Evolutionary conservation across 2,888 invertebrate species (phyloP).

Genomic region (Rhingia campestris): DNA sequence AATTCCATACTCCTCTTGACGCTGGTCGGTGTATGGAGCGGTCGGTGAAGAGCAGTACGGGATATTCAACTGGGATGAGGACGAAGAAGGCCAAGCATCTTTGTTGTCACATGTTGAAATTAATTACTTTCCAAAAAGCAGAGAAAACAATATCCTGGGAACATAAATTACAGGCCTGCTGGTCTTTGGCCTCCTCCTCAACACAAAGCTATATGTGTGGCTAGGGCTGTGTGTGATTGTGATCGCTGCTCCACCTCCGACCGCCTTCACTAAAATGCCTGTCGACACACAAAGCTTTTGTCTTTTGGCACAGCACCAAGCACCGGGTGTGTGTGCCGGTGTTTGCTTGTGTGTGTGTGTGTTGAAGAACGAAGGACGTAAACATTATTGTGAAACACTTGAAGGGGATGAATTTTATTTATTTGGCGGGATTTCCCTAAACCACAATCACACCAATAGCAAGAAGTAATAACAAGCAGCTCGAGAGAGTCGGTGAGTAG

Average conservation of each 20-base stretch:
- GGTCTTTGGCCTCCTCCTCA: slow-evolving; percentile 64
- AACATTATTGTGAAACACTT: slow-evolving; percentile 72
- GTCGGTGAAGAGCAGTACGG: not conserved
- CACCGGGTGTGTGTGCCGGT: slow-evolving; percentile 4
- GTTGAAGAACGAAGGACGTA: slow-evolving; percentile 54
- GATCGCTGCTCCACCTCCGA: slow-evolving; percentile 46
- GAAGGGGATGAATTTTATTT: slow-evolving; percentile 73
- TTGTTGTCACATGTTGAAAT: slow-evolving; percentile 76
- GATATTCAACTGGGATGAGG: slow-evolving; percentile 13
- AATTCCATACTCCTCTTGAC: slow-evolving; percentile 33
- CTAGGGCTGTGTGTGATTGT: slow-evolving; percentile 24
- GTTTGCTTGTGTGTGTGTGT: slow-evolving; percentile 3
- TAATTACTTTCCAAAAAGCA: slow-evolving; percentile 77
- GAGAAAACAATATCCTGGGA: slow-evolving; percentile 76
- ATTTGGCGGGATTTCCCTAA: slow-evolving; percentile 72
- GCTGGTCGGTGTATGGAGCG: not conserved
- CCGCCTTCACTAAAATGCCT: slow-evolving; percentile 60
- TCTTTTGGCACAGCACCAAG: slow-evolving; percentile 60
- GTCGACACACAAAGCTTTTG: slow-evolving; percentile 62
- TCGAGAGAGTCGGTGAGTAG: slow-evolving; percentile 22
- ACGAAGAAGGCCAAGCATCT: slow-evolving; percentile 71
- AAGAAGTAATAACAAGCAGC: slow-evolving; percentile 58
- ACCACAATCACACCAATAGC: slow-evolving; percentile 21
- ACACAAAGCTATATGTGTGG: not conserved
- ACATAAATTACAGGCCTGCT: slow-evolving; percentile 76